A percentile compares a stretch with the other conserved stretches of the same genome.
phyloP scores from a whole-genome alignment of 2,888 invertebrate genomes.

The Eristalinus aeneus region DNA sequence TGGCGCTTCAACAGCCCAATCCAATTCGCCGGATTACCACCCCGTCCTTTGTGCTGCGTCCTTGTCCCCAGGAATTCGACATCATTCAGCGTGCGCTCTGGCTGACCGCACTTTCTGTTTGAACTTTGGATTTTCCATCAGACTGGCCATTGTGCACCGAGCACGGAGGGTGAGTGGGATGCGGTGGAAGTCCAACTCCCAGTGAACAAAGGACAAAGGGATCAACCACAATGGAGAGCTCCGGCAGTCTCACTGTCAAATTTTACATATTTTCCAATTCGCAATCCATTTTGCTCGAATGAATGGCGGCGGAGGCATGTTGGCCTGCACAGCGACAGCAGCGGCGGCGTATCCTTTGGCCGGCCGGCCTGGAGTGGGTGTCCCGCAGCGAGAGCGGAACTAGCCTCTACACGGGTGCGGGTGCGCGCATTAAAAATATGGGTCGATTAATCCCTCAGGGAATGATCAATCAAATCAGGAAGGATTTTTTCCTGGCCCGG shows the following conservation, averaged over 20 bases:
- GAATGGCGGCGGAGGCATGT: slow-evolving; percentile 34
- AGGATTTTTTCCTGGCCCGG: slow-evolving; percentile 35
- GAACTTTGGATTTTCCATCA: slow-evolving; percentile 71
- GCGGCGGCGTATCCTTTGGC: not conserved
- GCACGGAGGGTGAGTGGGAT: not conserved
- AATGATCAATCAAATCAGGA: slow-evolving; percentile 80
- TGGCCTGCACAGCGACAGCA: not conserved
- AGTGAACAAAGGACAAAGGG: slow-evolving; percentile 64
- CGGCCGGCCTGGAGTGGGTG: slow-evolving; percentile 3
- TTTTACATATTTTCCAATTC: slow-evolving; percentile 68
- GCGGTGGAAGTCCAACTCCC: slow-evolving; percentile 57
- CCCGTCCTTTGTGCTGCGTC: not conserved
- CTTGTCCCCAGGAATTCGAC: not conserved
- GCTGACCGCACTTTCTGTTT: slow-evolving; percentile 67
- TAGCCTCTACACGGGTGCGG: slow-evolving; percentile 6
- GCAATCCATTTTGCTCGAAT: slow-evolving; percentile 59
- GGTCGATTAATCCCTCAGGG: slow-evolving; percentile 77
- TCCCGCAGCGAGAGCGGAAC: slow-evolving; percentile 35
- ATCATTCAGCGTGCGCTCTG: slow-evolving; percentile 29
- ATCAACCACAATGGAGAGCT: slow-evolving; percentile 66
- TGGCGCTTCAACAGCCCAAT: slow-evolving; percentile 60
- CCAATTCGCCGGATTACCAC: slow-evolving; percentile 47
- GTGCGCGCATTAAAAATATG: slow-evolving; percentile 57
- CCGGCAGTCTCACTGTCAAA: slow-evolving; percentile 64
- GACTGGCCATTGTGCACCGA: slow-evolving; percentile 60